Conservation (phyloP, 2,888 invertebrate species). For the Mythimna loreyi region DNA sequence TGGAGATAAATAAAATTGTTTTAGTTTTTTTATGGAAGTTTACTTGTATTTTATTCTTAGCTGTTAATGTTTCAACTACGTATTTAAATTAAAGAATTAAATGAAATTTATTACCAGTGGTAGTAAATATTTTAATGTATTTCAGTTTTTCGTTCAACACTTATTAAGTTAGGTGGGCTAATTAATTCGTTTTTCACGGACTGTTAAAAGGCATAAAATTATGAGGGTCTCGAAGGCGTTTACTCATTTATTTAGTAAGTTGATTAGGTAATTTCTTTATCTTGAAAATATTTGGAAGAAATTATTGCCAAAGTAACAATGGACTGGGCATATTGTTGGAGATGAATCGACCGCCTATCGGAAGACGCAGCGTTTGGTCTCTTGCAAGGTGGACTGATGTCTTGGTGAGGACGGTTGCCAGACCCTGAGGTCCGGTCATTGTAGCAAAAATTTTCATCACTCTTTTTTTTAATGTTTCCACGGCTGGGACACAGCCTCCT, state of each 20-base stretch:
- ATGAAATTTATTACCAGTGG: background rate
- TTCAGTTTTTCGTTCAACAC: background rate
- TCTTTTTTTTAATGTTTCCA: no score
- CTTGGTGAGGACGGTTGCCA: no score
- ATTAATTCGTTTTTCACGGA: conserved; percentile 5
- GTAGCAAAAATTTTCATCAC: no score
- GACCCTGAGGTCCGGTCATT: no score
- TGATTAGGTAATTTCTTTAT: background rate
- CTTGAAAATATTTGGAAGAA: background rate
- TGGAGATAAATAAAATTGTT: conserved; percentile 1
- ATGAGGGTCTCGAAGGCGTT: conserved; percentile 3
- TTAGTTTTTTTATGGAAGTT: background rate
- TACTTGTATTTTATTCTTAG: background rate
- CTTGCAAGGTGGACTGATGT: no score
- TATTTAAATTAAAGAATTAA: no score
- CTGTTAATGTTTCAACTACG: no score
- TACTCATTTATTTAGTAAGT: conserved; percentile 2
- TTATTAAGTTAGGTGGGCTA: background rate
- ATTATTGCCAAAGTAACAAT: no score
- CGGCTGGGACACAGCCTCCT: no score
- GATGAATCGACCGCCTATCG: no score
- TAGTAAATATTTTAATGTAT: background rate
- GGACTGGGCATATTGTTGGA: no score
- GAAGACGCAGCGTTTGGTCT: no score
- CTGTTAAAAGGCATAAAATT: conserved; percentile 11